phyloP scores from a whole-genome alignment of 2,113 vertebrate genomes.

The Patagioenas fasciata region DNA sequence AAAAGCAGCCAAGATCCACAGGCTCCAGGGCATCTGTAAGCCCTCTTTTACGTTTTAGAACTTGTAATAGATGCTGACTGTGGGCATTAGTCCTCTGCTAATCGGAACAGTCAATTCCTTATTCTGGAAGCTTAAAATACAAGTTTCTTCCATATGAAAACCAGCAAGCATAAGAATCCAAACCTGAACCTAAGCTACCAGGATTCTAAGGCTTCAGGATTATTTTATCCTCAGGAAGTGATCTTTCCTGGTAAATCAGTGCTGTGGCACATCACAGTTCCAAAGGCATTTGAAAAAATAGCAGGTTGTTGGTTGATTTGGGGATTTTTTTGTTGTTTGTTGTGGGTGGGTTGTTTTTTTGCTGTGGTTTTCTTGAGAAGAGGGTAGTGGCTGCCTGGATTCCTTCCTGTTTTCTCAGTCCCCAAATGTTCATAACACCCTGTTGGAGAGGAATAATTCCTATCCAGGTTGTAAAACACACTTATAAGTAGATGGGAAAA shows the following conservation, averaged over 20 bases:
- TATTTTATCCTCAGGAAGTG: neutral
- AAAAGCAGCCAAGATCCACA: neutral
- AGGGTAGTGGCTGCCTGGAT: neutral
- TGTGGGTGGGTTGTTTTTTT: too few relatives aligned
- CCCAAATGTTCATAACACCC: conserved; percentile 23
- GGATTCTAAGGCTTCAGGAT: neutral
- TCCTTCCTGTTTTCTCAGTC: neutral
- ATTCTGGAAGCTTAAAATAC: neutral
- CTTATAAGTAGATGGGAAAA: conserved; percentile 50
- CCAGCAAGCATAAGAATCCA: neutral
- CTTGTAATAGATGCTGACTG: neutral
- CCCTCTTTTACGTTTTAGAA: neutral
- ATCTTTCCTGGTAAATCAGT: neutral
- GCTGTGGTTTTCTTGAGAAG: neutral
- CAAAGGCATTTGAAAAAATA: neutral
- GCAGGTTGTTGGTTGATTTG: too few relatives aligned
- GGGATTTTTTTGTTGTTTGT: too few relatives aligned
- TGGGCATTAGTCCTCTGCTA: neutral
- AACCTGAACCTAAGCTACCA: neutral
- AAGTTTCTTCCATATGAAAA: neutral
- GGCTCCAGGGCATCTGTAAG: neutral
- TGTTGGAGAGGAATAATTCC: conserved; percentile 37
- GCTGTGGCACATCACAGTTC: neutral
- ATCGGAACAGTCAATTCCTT: neutral
- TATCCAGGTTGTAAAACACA: conserved; percentile 40